A percentile compares a stretch with the other conserved stretches of the same genome.
phyloP scores from a whole-genome alignment of 2,888 invertebrate species.

The Harmothoe impar region DNA sequence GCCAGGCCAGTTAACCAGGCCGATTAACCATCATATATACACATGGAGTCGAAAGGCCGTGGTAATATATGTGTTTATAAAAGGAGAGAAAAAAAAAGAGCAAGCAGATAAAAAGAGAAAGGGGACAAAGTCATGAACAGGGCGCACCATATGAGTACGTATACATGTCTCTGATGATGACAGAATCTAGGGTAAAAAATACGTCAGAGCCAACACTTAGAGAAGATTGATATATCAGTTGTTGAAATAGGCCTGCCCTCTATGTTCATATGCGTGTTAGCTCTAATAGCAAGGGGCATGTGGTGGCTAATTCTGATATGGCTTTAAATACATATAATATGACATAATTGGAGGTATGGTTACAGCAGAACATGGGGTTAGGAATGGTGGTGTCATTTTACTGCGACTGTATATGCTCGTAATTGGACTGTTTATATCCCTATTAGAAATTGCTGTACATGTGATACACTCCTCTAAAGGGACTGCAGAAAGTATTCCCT shows the following conservation, averaged over 20 bases:
- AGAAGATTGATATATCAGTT: background rate
- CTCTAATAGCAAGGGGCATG: background rate
- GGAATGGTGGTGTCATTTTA: too few species aligned
- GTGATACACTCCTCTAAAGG: too few species aligned
- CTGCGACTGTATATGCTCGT: too few species aligned
- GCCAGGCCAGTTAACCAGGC: background rate
- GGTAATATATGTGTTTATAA: background rate
- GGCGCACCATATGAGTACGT: background rate
- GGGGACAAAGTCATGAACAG: background rate
- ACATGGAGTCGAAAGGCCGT: background rate
- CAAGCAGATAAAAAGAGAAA: background rate
- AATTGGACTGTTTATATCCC: too few species aligned
- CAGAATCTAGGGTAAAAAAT: background rate
- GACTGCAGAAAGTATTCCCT: too few species aligned
- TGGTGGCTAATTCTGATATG: background rate
- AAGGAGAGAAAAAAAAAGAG: background rate
- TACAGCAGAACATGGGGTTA: background rate
- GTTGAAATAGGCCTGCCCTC: background rate
- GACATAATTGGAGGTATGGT: background rate
- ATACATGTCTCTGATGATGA: too few species aligned
- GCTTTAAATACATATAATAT: background rate
- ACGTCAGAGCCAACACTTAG: background rate
- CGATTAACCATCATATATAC: constrained; percentile 9
- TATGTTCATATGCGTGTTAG: background rate
- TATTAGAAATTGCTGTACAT: too few species aligned